These are phyloP conservation scores for Poeciliopsis paucimaculata DNA, from an alignment of 2,797 vertebrate species.

Conservation along the genomic window DNA sequence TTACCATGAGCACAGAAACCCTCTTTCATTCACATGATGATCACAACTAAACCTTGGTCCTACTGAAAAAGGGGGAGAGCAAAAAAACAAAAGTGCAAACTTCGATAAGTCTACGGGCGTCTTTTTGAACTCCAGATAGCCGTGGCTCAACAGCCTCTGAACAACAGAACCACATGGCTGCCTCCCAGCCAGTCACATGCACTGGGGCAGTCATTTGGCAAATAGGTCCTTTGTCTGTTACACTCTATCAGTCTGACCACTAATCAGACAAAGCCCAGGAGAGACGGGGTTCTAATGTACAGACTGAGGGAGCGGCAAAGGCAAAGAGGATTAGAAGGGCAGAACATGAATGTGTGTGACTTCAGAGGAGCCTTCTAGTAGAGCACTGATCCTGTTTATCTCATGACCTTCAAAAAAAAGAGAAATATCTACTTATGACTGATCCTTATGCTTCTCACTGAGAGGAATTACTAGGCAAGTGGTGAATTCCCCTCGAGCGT, in stretches of 20 bases:
- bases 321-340: slow-evolving; percentile 10
- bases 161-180: slow-evolving; percentile 12
- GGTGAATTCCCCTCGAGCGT: background rate
- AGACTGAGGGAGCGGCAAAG: slow-evolving; percentile 13
- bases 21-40: slow-evolving; percentile 5
- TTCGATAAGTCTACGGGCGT: slow-evolving; percentile 9
- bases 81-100: slow-evolving; percentile 12
- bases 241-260: slow-evolving; percentile 28
- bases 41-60: slow-evolving; percentile 24
- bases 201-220: slow-evolving; percentile 23
- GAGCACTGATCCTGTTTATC: background rate
- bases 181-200: slow-evolving; percentile 12
- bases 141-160: slow-evolving; percentile 25
- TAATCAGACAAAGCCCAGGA: slow-evolving; percentile 42
- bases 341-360: slow-evolving; percentile 1
- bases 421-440: background rate
- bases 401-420: slow-evolving; percentile 15
- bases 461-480: background rate
- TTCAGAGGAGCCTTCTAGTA: background rate
- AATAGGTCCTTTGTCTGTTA: slow-evolving; percentile 29
- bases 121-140: slow-evolving; percentile 4
- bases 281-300: slow-evolving; percentile 26
- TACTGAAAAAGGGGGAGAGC: background rate
- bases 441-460: background rate
- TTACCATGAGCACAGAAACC: slow-evolving; percentile 17